Evolutionary conservation across 2,888 invertebrate genomes (phyloP).

Genomic region (Hyles lineata): DNA sequence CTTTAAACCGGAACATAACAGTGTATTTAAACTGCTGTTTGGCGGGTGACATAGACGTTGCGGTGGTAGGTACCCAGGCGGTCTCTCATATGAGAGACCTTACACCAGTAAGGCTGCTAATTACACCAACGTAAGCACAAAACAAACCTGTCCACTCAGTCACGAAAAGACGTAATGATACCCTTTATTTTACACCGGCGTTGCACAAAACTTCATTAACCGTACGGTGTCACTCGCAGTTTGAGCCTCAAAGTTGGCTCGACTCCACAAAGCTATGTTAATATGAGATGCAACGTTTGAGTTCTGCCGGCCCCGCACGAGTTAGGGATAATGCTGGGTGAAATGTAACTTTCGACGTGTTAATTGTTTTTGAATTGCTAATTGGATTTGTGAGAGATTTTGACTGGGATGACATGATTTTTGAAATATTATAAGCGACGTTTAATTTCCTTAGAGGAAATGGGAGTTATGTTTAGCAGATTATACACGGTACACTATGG

Average conservation of each 20-base stretch:
- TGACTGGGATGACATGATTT: too few relatives aligned
- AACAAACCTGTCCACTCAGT: background rate
- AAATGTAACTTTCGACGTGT: constrained; percentile 33
- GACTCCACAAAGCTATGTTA: constrained; percentile 50
- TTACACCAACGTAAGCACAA: background rate
- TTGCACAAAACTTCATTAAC: constrained; percentile 40
- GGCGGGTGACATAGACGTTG: too few relatives aligned
- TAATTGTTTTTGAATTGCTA: background rate
- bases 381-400: background rate
- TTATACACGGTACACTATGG: too few relatives aligned
- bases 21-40: too few relatives aligned
- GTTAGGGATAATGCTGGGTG: constrained; percentile 23
- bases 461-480: too few relatives aligned
- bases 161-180: background rate
- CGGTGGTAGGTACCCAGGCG: too few relatives aligned
- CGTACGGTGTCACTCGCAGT: constrained; percentile 14
- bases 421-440: too few relatives aligned
- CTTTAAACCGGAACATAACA: too few relatives aligned
- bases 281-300: constrained; percentile 41
- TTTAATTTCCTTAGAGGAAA: too few relatives aligned
- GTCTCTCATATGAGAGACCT: too few relatives aligned
- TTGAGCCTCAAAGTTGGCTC: constrained; percentile 41
- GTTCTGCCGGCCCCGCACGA: constrained; percentile 32
- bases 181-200: constrained; percentile 26
- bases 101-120: too few relatives aligned